Base-by-base conservation (phyloP, 2,888 invertebrate species). In the Oscheius sp. region DNA sequence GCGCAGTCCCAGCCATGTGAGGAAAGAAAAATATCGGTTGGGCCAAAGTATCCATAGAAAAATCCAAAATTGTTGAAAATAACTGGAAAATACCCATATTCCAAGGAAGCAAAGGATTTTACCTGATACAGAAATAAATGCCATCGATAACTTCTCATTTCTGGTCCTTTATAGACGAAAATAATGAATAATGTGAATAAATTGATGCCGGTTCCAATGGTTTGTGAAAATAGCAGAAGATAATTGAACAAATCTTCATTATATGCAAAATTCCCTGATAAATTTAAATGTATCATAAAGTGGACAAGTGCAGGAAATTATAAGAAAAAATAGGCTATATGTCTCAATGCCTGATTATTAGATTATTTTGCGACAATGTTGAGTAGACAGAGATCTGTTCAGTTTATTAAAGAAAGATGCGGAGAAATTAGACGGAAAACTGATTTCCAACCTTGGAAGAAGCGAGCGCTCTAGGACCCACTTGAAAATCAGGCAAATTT, bases 1-100 rank as follows among this genome's bases (percentile, higher is more conserved):
- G 49, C 3, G 52, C 49, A n/a, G 66, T 66, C 7, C 66, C 66
- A 7, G 49, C 66, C 66, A 66, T 27, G 23, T 25, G 18, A 1
- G 66, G 66, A 29, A 66, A 66, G 66, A 66, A 66, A 21, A 66
- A 66, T 25, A 66, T 29, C 7, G 66, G 49, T 27, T 52, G 49
- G 21, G 66, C 49, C 29, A 66, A 2, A n/a, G 52, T 66, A 21
- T 66, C 52, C 66, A 66, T 52, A 9, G 27, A 49, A 29, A 66
- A 66, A 21, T 66, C 66, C 27, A 9, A 27, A 2, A 52, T 16
- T 1, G n/a, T 52, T 1, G 66, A 52, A n/a, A 27, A 49, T 52
- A 66, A 16, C 52, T 61, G 1, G 16, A 35, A n/a, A n/a, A n/a
- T n/a, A n/a, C n/a, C n/a, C 18, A 41, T 12, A 41, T 18, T 29